phyloP scores from a whole-genome alignment of 2,113 vertebrate species.

The Aleadryas rufinucha region DNA sequence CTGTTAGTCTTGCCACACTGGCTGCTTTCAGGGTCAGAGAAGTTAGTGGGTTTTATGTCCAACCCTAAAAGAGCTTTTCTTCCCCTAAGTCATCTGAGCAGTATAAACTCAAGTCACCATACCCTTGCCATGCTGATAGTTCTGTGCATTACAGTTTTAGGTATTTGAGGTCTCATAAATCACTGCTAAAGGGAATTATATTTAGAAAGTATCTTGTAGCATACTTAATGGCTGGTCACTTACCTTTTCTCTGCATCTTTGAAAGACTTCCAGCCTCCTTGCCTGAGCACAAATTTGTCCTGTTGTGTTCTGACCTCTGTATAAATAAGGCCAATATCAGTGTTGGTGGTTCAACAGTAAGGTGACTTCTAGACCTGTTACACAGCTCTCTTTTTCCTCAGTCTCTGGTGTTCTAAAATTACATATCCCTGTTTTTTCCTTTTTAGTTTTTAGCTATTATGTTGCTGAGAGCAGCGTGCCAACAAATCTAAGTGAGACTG shows the following conservation, averaged over 20 bases:
- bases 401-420: not conserved
- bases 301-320: not conserved
- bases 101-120: not conserved
- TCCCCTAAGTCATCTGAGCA: not conserved
- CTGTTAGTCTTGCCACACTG: not conserved
- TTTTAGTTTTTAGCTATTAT: not conserved
- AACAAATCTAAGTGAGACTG: not conserved
- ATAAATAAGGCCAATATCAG: not conserved
- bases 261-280: not conserved
- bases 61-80: not conserved
- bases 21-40: not conserved
- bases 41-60: not conserved
- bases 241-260: conserved; percentile 3
- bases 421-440: not conserved
- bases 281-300: not conserved
- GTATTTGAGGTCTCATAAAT: not conserved
- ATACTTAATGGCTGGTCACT: not conserved
- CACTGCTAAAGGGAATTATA: not conserved
- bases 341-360: not conserved
- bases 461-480: not conserved
- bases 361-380: not conserved
- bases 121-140: not conserved
- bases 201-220: conserved; percentile 46
- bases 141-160: not conserved
- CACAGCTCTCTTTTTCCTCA: not conserved